These are phyloP conservation scores for Macrobrachium nipponense DNA, from an alignment of 1,140 invertebrate genomes.

Conservation along the genomic window DNA sequence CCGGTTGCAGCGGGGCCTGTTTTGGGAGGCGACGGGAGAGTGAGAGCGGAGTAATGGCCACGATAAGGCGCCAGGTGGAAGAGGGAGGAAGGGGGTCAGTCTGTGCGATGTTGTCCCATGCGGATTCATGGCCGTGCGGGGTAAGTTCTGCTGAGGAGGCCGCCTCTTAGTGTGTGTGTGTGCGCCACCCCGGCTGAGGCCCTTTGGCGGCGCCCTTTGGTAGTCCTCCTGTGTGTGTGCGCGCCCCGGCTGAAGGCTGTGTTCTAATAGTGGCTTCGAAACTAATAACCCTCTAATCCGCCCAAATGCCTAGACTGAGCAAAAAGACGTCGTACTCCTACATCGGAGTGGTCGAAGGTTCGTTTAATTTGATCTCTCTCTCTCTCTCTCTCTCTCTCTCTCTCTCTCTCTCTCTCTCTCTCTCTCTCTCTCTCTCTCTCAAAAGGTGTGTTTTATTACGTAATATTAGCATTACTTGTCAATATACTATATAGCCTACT, in stretches of 20 bases:
- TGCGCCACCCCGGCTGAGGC: too few relatives aligned
- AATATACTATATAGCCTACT: too few relatives aligned
- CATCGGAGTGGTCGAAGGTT: constrained; percentile 45
- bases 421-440: too few relatives aligned
- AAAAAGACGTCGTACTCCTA: constrained; percentile 53
- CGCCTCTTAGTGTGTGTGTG: too few relatives aligned
- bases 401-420: too few relatives aligned
- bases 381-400: too few relatives aligned
- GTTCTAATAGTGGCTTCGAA: constrained; percentile 32
- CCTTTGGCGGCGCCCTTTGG: background rate
- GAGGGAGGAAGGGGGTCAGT: too few relatives aligned
- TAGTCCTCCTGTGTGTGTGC: constrained; percentile 17
- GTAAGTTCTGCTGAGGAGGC: constrained; percentile 41
- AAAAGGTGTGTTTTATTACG: too few relatives aligned
- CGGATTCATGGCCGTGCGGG: constrained; percentile 49
- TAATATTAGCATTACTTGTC: too few relatives aligned
- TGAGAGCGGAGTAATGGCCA: background rate
- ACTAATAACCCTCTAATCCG: constrained; percentile 53
- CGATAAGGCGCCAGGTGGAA: background rate
- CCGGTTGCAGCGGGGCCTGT: background rate
- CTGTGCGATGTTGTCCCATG: background rate
- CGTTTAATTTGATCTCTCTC: too few relatives aligned
- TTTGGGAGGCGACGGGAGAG: background rate
- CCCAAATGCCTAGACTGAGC: constrained; percentile 58
- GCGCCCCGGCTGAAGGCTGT: constrained; percentile 1